A percentile compares a stretch with the other conserved stretches of the same genome.
Conservation (phyloP, 2,888 invertebrate species). For the Elgonia sp. region DNA sequence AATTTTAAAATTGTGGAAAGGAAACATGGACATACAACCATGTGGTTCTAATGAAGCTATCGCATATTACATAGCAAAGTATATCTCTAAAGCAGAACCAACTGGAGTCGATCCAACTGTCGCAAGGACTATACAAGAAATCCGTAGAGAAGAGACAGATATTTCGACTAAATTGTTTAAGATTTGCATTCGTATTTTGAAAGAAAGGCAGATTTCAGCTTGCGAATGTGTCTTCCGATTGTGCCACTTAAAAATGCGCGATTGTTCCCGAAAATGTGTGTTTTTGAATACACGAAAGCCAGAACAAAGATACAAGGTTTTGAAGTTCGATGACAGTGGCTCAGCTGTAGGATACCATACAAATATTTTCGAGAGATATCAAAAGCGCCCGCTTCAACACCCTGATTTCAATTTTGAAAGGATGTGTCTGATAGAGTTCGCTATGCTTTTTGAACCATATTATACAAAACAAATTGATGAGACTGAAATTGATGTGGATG, state of each 20-base stretch:
- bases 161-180: too few relatives aligned
- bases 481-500: background rate
- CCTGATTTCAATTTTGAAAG: too few relatives aligned
- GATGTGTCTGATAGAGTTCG: background rate
- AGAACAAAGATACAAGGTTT: background rate
- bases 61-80: conserved; percentile 31
- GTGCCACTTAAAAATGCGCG: too few relatives aligned
- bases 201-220: too few relatives aligned
- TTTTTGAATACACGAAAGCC: background rate
- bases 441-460: background rate
- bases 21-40: conserved; percentile 47
- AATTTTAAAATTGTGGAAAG: conserved; percentile 39
- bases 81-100: conserved; percentile 39
- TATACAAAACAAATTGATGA: too few relatives aligned
- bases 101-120: conserved; percentile 18
- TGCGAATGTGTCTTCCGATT: too few relatives aligned
- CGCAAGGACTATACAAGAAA: background rate
- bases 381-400: background rate
- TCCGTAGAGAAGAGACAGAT: too few relatives aligned
- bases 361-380: conserved; percentile 2
- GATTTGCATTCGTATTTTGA: too few relatives aligned
- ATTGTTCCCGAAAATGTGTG: too few relatives aligned
- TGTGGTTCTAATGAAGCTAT: conserved; percentile 45
- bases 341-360: background rate
- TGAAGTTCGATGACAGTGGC: background rate